Conservation (phyloP, 2,797 vertebrate genomes). For the Dendrocincla tyrannina region DNA sequence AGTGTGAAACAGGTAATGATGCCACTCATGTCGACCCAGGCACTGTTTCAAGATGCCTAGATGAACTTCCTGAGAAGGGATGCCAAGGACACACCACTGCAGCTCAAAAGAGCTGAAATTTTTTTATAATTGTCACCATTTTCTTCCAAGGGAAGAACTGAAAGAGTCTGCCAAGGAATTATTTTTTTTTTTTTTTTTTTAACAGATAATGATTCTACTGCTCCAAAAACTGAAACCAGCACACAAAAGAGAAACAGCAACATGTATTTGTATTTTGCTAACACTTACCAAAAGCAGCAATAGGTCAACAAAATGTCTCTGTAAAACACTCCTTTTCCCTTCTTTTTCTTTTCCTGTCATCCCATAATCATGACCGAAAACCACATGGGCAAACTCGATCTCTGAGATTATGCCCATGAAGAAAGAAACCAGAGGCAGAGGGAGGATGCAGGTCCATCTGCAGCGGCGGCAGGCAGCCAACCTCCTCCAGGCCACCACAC, state of each 20-base stretch:
- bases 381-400: not conserved
- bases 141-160: conserved; percentile 39
- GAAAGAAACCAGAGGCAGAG: not conserved
- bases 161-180: not conserved
- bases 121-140: not conserved
- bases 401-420: not conserved
- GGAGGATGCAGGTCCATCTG: conserved; percentile 23
- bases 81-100: not conserved
- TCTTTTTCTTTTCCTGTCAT: not conserved
- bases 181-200: not conserved
- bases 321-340: not conserved
- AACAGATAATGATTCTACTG: not conserved
- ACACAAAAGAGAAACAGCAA: not conserved
- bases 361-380: not conserved
- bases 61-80: not conserved
- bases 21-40: not conserved
- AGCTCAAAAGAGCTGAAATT: conserved; percentile 34
- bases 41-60: not conserved
- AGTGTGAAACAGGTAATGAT: not conserved
- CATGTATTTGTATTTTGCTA: not conserved
- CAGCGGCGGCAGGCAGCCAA: not conserved
- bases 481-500: not conserved
- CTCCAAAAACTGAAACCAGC: conserved; percentile 18
- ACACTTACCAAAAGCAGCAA: not conserved
- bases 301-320: not conserved